Evolutionary conservation across 2,113 vertebrate species (phyloP).

Genomic region (Laterallus jamaicensis): DNA sequence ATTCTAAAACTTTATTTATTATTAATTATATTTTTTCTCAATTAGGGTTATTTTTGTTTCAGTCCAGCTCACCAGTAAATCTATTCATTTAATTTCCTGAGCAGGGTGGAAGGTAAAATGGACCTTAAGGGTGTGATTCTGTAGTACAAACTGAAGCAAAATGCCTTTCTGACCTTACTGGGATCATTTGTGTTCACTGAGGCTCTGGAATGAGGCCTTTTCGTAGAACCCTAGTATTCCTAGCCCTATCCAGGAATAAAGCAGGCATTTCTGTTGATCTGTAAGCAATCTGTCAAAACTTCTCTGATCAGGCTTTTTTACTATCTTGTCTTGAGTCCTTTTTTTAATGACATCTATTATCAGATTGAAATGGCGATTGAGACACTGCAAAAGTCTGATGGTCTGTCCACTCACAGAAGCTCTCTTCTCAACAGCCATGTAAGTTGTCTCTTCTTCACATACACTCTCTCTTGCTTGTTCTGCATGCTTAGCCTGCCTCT

Average conservation of each 20-base stretch:
- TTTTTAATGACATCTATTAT: conserved; percentile 90
- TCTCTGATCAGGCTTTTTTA: conserved; percentile 83
- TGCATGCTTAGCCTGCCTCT: conserved; percentile 81
- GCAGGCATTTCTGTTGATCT: conserved; percentile 60
- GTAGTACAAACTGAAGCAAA: background rate
- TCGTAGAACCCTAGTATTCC: background rate
- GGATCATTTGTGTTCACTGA: background rate
- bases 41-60: conserved; percentile 45
- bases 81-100: conserved; percentile 43
- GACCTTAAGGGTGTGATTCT: background rate
- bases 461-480: conserved; percentile 78
- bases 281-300: conserved; percentile 74
- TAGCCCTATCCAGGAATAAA: conserved; percentile 51
- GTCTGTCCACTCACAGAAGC: conserved; percentile 88
- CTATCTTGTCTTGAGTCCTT: conserved; percentile 86
- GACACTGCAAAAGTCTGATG: conserved; percentile 89
- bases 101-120: background rate
- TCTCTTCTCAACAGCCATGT: conserved; percentile 90
- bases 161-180: background rate
- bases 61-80: conserved; percentile 22
- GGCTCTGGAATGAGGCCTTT: background rate
- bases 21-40: conserved; percentile 14
- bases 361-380: conserved; percentile 91
- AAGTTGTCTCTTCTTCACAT: conserved; percentile 84
- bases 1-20: background rate